A percentile compares a stretch with the other conserved stretches of the same genome.
These are phyloP conservation scores for Scolopax bukidnonensis DNA, from an alignment of 2,797 vertebrate genomes.

Conservation along the genomic window DNA sequence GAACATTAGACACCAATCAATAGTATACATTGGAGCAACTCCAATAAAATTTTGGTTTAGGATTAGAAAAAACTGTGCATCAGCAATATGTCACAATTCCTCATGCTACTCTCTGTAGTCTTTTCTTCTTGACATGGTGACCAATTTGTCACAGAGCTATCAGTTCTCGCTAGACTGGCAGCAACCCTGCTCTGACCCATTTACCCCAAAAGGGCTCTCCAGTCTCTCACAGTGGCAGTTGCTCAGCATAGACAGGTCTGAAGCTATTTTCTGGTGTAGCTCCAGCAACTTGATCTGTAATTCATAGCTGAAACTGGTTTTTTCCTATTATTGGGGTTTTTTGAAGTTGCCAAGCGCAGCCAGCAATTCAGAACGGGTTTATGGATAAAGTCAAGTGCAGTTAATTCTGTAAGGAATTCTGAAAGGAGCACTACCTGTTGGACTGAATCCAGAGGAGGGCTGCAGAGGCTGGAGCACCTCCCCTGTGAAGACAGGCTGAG, in stretches of 20 bases:
- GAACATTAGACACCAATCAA: background rate
- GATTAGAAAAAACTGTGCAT: background rate
- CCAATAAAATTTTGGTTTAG: background rate
- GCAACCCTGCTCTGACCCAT: background rate
- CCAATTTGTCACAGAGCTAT: background rate
- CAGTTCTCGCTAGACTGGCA: background rate
- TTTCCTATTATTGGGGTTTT: background rate
- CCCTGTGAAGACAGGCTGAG: background rate
- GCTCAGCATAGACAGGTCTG: background rate
- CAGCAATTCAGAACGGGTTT: background rate
- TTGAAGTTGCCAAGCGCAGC: background rate
- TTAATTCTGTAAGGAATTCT: background rate
- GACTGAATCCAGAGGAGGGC: background rate
- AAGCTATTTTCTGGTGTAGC: background rate
- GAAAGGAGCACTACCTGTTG: background rate
- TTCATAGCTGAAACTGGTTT: background rate
- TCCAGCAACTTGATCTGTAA: background rate
- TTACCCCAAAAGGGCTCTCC: background rate
- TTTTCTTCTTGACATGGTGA: background rate
- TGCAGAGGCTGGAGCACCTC: background rate
- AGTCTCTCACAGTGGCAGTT: background rate
- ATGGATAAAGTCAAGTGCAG: background rate
- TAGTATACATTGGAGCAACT: background rate
- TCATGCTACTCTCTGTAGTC: background rate
- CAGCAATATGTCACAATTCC: background rate